Base-by-base conservation (phyloP, 2,888 invertebrate genomes). In the Pristionchus arcanus region DNA sequence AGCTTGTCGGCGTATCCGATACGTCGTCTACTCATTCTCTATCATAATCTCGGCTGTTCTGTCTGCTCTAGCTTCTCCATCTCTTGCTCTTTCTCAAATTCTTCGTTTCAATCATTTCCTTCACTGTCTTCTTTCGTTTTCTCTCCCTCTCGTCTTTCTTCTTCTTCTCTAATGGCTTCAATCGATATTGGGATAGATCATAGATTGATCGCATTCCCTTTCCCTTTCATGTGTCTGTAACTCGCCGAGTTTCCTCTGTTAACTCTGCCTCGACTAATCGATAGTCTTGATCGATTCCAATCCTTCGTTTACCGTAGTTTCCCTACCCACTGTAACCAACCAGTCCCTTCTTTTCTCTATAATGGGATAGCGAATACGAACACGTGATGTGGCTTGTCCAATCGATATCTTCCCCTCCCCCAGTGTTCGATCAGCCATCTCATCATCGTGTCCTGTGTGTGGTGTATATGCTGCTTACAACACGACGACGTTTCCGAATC, bases 171-270 rank as follows among this genome's bases (percentile, higher is more conserved):
- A 74, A 55, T 59, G 31, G 53, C 55, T 89, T 77, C 81, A 53
- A 49, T 81, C 49, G 81, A 81, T 74, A 74, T 49, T n/a, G 81
- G 42, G 81, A 25, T 53, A 37, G 37, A 77, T 42, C 25, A 28
- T 42, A 31, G 42, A 31, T 42, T 13, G 37, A 77, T 77, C 77
- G 25, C 25, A 42, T 63, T 63, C 77, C 7, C 25, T 25, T 81
- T 42, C 25, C 84, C 90, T 91, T 15, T 90, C 90, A 42, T 88
- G 86, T 53, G 91, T 91, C 19, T 90, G 89, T 81, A 81, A 81
- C 81, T 81, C 16, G 90, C 91, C n/a, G 90, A 87, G 90, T 90
- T 90, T 55, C 87, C 42, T 59, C 90, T 90, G 87, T 90, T 66
- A 71, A 87, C 88, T n/a, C 66, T 25, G 71, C 42, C 71, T 49